A percentile compares a stretch with the other conserved stretches of the same genome.
phyloP scores from a whole-genome alignment of 37 sponge, comb jelly and placozoan species.

The Haliclona indistincta region DNA sequence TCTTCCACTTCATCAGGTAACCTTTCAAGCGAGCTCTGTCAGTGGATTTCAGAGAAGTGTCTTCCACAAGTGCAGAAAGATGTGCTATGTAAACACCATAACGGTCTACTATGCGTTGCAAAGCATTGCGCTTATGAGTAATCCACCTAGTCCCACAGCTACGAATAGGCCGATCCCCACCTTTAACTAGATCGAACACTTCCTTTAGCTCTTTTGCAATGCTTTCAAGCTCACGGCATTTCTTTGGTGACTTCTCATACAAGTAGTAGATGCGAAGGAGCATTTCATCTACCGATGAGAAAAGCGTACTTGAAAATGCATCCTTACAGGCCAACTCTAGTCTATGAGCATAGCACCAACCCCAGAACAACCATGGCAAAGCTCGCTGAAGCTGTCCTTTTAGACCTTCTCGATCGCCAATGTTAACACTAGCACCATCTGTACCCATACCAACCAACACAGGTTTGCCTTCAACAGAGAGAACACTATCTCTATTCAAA shows the following conservation, averaged over 20 bases:
- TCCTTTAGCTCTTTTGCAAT: slow-evolving; percentile 46
- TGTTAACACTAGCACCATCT: slow-evolving; percentile 64
- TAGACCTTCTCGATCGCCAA: slow-evolving; percentile 52
- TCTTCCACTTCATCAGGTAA: slow-evolving; percentile 49
- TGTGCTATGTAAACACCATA: slow-evolving; percentile 55
- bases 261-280: slow-evolving; percentile 55
- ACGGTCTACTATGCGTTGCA: slow-evolving; percentile 57
- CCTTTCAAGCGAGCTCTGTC: slow-evolving; percentile 44
- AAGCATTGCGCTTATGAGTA: slow-evolving; percentile 43
- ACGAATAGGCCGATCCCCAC: slow-evolving; percentile 51
- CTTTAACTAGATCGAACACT: slow-evolving; percentile 43
- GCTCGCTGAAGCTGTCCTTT: slow-evolving; percentile 41
- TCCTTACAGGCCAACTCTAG: slow-evolving; percentile 62
- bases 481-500: slow-evolving; percentile 4
- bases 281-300: slow-evolving; percentile 52
- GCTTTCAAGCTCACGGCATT: slow-evolving; percentile 35
- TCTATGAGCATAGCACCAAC: slow-evolving; percentile 61
- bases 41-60: slow-evolving; percentile 18
- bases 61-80: slow-evolving; percentile 20
- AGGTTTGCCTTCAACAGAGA: slow-evolving; percentile 14
- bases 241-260: slow-evolving; percentile 57
- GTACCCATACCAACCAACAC: slow-evolving; percentile 65
- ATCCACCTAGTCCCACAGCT: slow-evolving; percentile 55
- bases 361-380: slow-evolving; percentile 57
- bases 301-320: slow-evolving; percentile 31